phyloP scores from a whole-genome alignment of 2,888 invertebrate genomes.

The Epinotia bilunana region DNA sequence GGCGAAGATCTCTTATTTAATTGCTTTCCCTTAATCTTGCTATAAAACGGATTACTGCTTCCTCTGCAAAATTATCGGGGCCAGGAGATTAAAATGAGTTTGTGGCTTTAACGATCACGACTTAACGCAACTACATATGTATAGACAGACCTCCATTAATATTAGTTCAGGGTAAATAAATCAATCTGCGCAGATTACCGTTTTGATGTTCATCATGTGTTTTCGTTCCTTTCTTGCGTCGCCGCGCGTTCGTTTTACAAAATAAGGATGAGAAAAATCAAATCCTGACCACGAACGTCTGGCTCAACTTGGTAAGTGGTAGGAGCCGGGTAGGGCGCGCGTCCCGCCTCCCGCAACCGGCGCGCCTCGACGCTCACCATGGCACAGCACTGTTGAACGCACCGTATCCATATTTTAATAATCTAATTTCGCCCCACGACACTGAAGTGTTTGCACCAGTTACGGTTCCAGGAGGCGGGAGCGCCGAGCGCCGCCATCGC shows the following conservation, averaged over 20 bases:
- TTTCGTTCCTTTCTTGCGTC: slow-evolving; percentile 83
- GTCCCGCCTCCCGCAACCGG: slow-evolving; percentile 69
- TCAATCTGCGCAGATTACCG: slow-evolving; percentile 45
- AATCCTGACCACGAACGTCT: slow-evolving; percentile 99
- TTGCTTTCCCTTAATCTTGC: slow-evolving; percentile 58
- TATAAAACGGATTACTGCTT: slow-evolving; percentile 57
- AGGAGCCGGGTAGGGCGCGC: slow-evolving; percentile 78
- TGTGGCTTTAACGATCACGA: slow-evolving; percentile 53
- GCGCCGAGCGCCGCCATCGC: slow-evolving; percentile 70
- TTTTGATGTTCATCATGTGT: slow-evolving; percentile 74
- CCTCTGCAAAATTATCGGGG: slow-evolving; percentile 55
- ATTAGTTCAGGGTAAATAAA: slow-evolving; percentile 33
- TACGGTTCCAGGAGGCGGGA: slow-evolving; percentile 72
- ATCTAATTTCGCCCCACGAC: slow-evolving; percentile 42
- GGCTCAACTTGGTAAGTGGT: slow-evolving; percentile 98
- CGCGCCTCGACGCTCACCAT: slow-evolving; percentile 48
- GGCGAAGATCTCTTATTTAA: slow-evolving; percentile 59
- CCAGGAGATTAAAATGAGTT: slow-evolving; percentile 59
- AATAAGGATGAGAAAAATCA: slow-evolving; percentile 99
- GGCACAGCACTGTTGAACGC: slow-evolving; percentile 53
- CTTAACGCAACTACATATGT: slow-evolving; percentile 36
- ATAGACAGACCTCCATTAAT: slow-evolving; percentile 33
- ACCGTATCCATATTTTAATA: slow-evolving; percentile 35
- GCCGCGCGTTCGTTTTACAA: slow-evolving; percentile 86
- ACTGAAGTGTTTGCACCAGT: slow-evolving; percentile 39